These are phyloP conservation scores for Parauchenoglanis punctatus DNA, from an alignment of 2,797 vertebrate genomes.

Conservation along the genomic window DNA sequence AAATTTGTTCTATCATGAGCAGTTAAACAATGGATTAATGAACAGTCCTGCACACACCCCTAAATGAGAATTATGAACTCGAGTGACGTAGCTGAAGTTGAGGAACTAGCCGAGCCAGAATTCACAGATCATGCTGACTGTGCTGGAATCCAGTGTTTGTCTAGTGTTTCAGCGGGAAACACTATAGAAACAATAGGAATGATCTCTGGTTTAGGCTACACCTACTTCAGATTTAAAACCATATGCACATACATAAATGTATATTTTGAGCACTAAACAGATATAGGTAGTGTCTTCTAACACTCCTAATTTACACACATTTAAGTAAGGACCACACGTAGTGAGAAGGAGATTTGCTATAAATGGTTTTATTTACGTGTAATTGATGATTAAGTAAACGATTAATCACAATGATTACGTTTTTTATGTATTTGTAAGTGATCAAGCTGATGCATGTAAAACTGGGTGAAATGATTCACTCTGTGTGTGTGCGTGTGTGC, in stretches of 20 bases:
- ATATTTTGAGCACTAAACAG: neutral
- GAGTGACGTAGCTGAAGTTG: neutral
- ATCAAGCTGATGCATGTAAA: constrained; percentile 7
- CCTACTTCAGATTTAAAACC: neutral
- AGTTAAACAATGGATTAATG: neutral
- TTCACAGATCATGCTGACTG: neutral
- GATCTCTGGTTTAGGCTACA: neutral
- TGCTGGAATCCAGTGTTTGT: neutral
- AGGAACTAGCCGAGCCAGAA: neutral
- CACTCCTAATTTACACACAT: neutral
- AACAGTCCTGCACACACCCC: neutral
- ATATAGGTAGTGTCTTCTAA: neutral
- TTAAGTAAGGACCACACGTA: neutral
- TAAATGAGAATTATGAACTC: neutral
- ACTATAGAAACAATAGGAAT: neutral
- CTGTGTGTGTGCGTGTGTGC: neutral
- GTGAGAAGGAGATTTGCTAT: neutral
- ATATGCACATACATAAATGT: neutral
- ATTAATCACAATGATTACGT: neutral
- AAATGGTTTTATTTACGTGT: neutral
- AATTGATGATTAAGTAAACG: neutral
- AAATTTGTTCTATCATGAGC: neutral
- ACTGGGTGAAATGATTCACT: constrained; percentile 12
- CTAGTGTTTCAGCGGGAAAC: neutral
- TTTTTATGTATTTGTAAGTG: neutral